Percentiles rank a stretch among this genome's conserved stretches.
Evolutionary conservation across 2,113 vertebrate species (phyloP).

Genomic region (Thomomys bottae): DNA sequence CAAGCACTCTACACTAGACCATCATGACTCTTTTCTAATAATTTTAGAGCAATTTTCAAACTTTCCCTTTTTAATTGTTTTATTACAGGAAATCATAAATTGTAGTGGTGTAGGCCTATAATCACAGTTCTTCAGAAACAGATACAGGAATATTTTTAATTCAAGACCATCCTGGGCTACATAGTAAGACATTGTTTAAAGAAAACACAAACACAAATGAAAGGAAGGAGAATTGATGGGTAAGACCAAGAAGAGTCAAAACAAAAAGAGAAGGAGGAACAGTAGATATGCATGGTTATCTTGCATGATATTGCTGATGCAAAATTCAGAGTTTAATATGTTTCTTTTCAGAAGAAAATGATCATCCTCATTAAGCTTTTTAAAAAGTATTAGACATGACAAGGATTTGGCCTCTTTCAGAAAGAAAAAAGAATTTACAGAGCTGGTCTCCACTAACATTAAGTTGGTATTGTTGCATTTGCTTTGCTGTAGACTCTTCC

Average conservation of each 20-base stretch:
- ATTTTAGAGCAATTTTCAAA: not conserved
- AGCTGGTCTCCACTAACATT: not conserved
- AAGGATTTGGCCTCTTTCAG: not conserved
- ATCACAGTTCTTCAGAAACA: no score
- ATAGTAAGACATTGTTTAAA: not conserved
- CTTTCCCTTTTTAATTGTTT: not conserved
- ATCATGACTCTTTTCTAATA: not conserved
- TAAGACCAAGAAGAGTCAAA: not conserved
- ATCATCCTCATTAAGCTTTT: not conserved
- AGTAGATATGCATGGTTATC: not conserved
- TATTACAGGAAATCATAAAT: no score
- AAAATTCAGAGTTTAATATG: not conserved
- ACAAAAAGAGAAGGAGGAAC: constrained; percentile 16
- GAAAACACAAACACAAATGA: not conserved
- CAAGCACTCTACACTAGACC: no score
- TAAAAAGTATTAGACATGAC: not conserved
- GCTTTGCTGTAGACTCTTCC: constrained; percentile 42
- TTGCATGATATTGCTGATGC: not conserved
- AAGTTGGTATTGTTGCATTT: constrained; percentile 24
- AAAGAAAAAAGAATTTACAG: constrained; percentile 9
- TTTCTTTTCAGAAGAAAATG: not conserved
- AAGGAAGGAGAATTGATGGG: not conserved
- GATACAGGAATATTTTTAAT: not conserved
- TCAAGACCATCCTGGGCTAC: not conserved
- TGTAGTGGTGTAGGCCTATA: not conserved